phyloP scores from a whole-genome alignment of 2,797 vertebrate species.

The Lepidocolaptes lacrymiger region DNA sequence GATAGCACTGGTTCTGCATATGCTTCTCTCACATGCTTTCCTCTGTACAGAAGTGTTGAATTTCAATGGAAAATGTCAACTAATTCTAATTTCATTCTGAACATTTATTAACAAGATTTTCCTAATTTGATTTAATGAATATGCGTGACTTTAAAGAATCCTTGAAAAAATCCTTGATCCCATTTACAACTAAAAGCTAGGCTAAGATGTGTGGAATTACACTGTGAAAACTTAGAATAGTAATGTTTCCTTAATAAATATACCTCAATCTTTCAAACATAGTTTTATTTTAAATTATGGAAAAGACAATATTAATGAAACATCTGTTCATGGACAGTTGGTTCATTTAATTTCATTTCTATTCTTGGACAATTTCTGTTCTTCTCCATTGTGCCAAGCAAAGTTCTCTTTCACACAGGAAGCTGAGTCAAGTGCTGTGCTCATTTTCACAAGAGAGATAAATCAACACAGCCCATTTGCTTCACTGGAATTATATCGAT shows the following conservation, averaged over 20 bases:
- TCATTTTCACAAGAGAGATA: neutral
- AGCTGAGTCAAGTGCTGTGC: neutral
- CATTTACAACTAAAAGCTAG: neutral
- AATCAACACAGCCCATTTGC: neutral
- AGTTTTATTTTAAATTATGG: neutral
- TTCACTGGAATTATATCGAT: neutral
- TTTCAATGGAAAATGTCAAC: neutral
- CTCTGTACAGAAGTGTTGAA: neutral
- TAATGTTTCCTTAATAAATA: neutral
- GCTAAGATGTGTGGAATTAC: neutral
- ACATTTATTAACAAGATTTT: neutral
- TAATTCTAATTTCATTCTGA: neutral
- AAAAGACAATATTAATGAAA: neutral
- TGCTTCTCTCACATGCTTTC: neutral
- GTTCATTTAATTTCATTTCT: neutral
- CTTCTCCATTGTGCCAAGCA: neutral
- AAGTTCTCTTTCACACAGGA: neutral
- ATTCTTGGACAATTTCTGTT: neutral
- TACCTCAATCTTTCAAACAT: neutral
- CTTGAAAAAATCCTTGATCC: neutral
- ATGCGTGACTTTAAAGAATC: neutral
- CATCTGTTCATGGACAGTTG: neutral
- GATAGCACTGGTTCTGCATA: neutral
- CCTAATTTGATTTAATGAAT: neutral
- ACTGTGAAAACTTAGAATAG: neutral